These are phyloP conservation scores for Solea senegalensis DNA, from an alignment of 2,113 vertebrate species.

Conservation along the genomic window DNA sequence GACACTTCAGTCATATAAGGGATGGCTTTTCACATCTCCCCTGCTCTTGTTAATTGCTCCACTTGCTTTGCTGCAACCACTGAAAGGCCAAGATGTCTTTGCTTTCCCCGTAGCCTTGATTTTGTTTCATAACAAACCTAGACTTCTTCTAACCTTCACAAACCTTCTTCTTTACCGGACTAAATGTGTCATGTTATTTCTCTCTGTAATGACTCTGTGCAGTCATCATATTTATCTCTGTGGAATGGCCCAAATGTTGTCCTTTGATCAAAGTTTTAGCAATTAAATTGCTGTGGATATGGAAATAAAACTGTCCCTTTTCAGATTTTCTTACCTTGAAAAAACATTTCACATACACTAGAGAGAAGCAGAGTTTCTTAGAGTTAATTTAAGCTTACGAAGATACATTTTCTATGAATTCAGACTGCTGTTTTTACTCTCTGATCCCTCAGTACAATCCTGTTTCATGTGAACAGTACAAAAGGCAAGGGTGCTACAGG, in stretches of 20 bases:
- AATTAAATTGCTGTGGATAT: neutral
- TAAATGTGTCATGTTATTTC: neutral
- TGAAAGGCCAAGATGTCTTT: constrained; percentile 47
- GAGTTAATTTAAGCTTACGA: neutral
- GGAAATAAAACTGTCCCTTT: neutral
- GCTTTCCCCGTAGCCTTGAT: neutral
- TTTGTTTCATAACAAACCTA: constrained; percentile 7
- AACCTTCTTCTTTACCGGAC: neutral
- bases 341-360: neutral
- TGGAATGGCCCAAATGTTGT: neutral
- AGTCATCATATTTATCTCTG: neutral
- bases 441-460: neutral
- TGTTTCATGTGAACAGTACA: neutral
- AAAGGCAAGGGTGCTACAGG: too few species aligned
- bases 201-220: neutral
- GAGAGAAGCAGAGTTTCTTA: neutral
- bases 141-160: constrained; percentile 2
- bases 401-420: neutral
- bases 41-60: constrained; percentile 28
- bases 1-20: constrained; percentile 8
- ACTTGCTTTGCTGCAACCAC: constrained; percentile 20
- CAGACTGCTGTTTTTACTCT: neutral
- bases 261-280: neutral
- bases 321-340: neutral
- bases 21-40: constrained; percentile 20